phyloP scores from a whole-genome alignment of 92 coral and sea anemone species.

The Bergia puertoricense region DNA sequence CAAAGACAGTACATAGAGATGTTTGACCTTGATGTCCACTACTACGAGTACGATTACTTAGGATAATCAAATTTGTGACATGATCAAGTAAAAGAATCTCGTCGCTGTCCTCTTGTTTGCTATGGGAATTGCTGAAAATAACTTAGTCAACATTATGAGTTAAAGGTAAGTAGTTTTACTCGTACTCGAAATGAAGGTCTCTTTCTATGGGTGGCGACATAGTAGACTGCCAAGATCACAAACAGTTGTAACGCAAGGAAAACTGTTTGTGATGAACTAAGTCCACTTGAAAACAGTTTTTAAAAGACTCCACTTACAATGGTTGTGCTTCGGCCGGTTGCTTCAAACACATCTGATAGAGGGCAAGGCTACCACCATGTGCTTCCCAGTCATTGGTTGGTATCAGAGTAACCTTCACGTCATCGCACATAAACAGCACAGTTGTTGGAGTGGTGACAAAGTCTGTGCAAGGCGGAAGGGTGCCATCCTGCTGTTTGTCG shows the following conservation, averaged over 20 bases:
- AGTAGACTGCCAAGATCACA: too few relatives aligned
- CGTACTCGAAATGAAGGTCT: too few relatives aligned
- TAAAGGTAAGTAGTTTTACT: too few relatives aligned
- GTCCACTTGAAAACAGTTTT: background rate
- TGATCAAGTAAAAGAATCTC: too few relatives aligned
- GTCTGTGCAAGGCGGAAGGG: slow-evolving; percentile 88
- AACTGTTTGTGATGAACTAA: background rate
- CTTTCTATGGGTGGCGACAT: too few relatives aligned
- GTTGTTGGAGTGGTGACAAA: slow-evolving; percentile 79
- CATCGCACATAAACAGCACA: slow-evolving; percentile 85
- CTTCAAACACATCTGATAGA: slow-evolving; percentile 79
- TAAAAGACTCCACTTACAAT: slow-evolving; percentile 55
- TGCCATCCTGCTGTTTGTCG: slow-evolving; percentile 14
- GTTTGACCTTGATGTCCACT: too few relatives aligned
- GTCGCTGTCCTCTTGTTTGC: too few relatives aligned
- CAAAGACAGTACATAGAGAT: background rate
- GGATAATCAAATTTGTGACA: too few relatives aligned
- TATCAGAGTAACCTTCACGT: slow-evolving; percentile 70
- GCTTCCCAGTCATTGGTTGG: slow-evolving; percentile 98
- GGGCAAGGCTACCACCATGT: slow-evolving; percentile 80
- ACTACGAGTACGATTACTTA: too few relatives aligned
- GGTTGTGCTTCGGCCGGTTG: slow-evolving; percentile 81
- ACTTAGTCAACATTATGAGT: too few relatives aligned
- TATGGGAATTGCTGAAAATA: too few relatives aligned
- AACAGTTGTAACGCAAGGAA: too few relatives aligned